phyloP scores from a whole-genome alignment of 2,113 vertebrate species.

The Conger conger region DNA sequence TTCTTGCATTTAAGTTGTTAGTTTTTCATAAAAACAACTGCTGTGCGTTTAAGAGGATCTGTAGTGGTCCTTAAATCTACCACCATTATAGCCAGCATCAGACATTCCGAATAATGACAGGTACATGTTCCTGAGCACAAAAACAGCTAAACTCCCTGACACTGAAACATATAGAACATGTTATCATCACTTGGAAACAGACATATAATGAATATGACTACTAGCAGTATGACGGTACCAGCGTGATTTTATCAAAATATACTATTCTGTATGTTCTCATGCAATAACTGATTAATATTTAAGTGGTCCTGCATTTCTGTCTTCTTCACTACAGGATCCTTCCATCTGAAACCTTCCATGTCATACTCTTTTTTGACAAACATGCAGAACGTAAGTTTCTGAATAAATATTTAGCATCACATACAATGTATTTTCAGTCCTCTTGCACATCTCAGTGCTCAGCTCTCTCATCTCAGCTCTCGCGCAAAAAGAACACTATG shows the following conservation, averaged over 20 bases:
- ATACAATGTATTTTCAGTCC: neutral
- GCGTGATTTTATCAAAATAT: neutral
- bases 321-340: neutral
- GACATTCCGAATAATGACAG: neutral
- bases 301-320: neutral
- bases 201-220: neutral
- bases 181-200: neutral
- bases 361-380: neutral
- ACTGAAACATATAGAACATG: neutral
- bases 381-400: neutral
- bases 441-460: too few species aligned
- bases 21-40: slow-evolving; percentile 20
- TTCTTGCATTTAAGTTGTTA: slow-evolving; percentile 34
- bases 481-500: neutral
- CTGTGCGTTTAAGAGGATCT: neutral
- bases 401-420: neutral
- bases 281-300: neutral
- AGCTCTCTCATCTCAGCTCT: too few species aligned
- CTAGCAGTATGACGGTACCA: neutral
- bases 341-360: neutral
- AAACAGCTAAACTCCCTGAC: neutral
- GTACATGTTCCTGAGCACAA: neutral
- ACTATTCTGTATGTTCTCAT: too few species aligned
- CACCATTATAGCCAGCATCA: neutral
- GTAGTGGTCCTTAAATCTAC: too few species aligned